Evolutionary conservation across 2,888 invertebrate genomes (phyloP), one percentile per base, ranked within the genome.

Genomic region (Branchipolynoe longqiensis): DNA sequence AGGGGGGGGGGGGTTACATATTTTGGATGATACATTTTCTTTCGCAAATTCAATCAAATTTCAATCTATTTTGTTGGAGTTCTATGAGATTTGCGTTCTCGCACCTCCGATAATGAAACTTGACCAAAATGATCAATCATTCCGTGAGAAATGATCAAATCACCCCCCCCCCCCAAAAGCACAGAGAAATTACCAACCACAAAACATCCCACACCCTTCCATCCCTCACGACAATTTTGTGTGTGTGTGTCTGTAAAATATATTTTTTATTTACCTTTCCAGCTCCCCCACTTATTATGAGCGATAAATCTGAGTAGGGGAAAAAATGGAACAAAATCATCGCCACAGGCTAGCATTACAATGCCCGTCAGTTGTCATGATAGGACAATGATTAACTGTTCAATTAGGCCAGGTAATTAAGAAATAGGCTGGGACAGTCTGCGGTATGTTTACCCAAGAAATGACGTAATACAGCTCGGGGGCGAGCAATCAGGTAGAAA

Each of bases 401-500:
- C 78, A 78, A 78, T 78, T 78, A 78, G 48, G 78, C 78, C 25
- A 25, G 78, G 48, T 78, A 78, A 78, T 78, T 78, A 78, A 78
- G 78, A 78, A 78, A 78, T 48, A 78, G 78, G 78, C 48, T 78
- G 41, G 78, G 78, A 78, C 78, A 78, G 78, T 31, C 28, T 18
- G 78, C 78, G 48, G 48, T 78, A 78, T 78, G 78, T 78, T 78
- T 78, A 78, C n/a, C 78, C 78, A 78, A 78, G 78, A 78, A 78
- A 78, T 78, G 78, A 78, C 22, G 78, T 33, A 78, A 78, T 41
- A 78, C 48, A 4, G 78, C 78, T 78, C 14, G 78, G 33, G 48
- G 78, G 48, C 31, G 48, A 78, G 54, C 48, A 78, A 78, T 48
- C 78, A 54, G 78, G 28, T 78, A 41, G 78, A 41, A 28, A 78